Conservation (phyloP, 2,113 vertebrate genomes). For the Gadus macrocephalus region DNA sequence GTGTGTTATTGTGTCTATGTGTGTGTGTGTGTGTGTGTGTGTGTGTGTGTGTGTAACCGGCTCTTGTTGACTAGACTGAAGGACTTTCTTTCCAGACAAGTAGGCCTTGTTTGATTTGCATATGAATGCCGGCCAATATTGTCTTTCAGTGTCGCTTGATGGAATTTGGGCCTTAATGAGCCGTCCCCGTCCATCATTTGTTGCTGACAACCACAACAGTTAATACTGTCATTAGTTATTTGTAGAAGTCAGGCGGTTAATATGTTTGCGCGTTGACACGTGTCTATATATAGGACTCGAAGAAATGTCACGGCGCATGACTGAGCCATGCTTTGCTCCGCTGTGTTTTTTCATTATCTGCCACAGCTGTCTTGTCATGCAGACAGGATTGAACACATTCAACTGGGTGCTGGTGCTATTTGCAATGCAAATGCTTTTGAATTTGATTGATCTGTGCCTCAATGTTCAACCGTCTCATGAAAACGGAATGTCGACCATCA, state of each 20-base stretch:
- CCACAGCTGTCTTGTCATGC: not conserved
- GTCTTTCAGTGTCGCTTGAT: too few species aligned
- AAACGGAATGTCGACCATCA: not conserved
- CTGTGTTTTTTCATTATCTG: not conserved
- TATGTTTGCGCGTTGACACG: not conserved
- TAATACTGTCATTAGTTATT: slow-evolving; percentile 10
- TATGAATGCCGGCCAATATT: too few species aligned
- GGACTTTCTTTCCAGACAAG: too few species aligned
- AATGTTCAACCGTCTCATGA: not conserved
- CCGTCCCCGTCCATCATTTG: too few species aligned
- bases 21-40: too few species aligned
- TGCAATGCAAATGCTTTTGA: slow-evolving; percentile 1
- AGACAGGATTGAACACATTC: not conserved
- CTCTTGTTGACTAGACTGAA: too few species aligned
- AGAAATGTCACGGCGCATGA: not conserved
- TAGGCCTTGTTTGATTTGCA: too few species aligned
- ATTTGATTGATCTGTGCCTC: not conserved
- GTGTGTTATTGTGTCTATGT: too few species aligned
- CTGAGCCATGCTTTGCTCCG: not conserved
- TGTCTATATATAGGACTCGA: not conserved
- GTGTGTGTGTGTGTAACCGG: too few species aligned
- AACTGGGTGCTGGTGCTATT: not conserved
- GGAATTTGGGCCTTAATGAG: too few species aligned
- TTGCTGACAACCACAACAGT: not conserved
- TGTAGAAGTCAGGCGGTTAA: slow-evolving; percentile 11